Conservation (phyloP, 2,113 vertebrate genomes). For the Serilophus lunatus region DNA sequence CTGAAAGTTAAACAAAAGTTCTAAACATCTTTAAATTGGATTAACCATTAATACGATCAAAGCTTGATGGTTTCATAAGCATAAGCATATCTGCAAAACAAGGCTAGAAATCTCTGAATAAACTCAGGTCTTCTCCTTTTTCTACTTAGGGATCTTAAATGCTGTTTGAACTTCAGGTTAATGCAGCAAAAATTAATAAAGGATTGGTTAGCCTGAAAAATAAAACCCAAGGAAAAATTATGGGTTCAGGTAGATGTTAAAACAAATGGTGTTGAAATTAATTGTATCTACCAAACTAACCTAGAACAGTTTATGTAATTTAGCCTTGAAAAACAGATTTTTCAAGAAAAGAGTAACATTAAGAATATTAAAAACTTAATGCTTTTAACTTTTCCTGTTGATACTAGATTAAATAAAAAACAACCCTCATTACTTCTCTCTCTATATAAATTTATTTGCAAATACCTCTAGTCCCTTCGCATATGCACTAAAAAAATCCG, state of each 20-base stretch:
- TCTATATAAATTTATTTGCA: not conserved
- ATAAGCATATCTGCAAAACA: not conserved
- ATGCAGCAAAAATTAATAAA: not conserved
- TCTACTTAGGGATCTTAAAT: not conserved
- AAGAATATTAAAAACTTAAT: not conserved
- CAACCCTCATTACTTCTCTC: not conserved
- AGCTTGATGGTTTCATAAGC: not conserved
- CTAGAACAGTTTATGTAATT: not conserved
- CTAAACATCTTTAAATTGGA: not conserved
- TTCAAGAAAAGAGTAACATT: not conserved
- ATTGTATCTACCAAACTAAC: not conserved
- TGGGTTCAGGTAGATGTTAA: not conserved
- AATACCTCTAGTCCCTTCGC: not conserved
- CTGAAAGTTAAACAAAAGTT: not conserved
- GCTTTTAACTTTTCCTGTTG: not conserved
- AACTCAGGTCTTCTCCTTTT: not conserved
- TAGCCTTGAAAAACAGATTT: not conserved
- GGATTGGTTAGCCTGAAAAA: not conserved
- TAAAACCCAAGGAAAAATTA: not conserved
- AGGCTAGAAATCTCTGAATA: not conserved
- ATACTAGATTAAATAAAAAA: not conserved
- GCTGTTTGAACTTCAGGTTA: not conserved
- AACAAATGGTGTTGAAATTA: not conserved
- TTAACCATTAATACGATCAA: not conserved
- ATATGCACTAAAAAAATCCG: not conserved